Evolutionary conservation across 2,113 vertebrate genomes (phyloP), one percentile per base, ranked within the genome.

Genomic region (Pyxicephalus adspersus): DNA sequence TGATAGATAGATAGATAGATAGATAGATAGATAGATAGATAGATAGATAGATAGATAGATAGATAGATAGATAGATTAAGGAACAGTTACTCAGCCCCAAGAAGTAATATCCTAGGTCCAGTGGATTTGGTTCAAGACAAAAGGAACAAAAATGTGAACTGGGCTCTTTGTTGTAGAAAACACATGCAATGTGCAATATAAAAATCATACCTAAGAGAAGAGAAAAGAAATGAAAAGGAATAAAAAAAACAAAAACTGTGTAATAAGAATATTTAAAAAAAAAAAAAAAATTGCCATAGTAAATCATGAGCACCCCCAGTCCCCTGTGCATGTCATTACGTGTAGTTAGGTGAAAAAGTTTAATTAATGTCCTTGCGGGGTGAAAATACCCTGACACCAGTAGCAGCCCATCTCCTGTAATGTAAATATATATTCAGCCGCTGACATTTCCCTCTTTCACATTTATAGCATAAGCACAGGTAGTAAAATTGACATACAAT

Each of bases 401-500:
- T 15, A 57, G 23, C 3, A 17, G 16, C 18, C 64, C 54, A 23
- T 78, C 51, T 54, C 67, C 54, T 29, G 20, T 64, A 45, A 57
- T 80, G 28, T 81, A 73, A 72, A 72, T 60, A 34, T 73, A 54
- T 64, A 73, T 63, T 81, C 61, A 57, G 51, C 26, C 4, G 15
- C 8, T 81, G 79, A 81, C 79, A 81, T 81, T 74, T 73, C 65
- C 51, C 51, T 74, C 65, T n/a, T 28, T 31, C 19, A 65, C 23
- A 57, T 74, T 38, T n/a, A 55, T 51, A 58, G 2, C 50, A 45
- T 34, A 13, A 25, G 52, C 52, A 17, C 61, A 57, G 58, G 70
- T 57, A 73, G 70, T 80, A 57, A 81, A 74, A 65, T 34, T 81
- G 79, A 54, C 70, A 81, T 54, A 57, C 58, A 73, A 64, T 63